Evolutionary conservation across 1,140 invertebrate genomes (phyloP).

Genomic region (Saccostrea glomerata): DNA sequence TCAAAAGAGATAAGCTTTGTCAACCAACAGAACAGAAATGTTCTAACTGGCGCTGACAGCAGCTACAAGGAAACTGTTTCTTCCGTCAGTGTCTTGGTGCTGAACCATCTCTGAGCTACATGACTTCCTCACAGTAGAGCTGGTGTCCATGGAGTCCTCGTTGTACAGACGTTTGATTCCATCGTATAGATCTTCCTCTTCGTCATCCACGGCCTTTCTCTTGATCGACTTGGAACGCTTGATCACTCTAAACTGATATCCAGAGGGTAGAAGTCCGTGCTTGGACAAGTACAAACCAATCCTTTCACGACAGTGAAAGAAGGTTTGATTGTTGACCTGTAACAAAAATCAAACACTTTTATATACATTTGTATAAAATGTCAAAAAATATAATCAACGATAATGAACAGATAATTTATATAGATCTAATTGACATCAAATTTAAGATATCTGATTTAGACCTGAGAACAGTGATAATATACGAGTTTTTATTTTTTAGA

Average conservation of each 20-base stretch:
- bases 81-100: constrained; percentile 67
- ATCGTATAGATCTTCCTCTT: constrained; percentile 76
- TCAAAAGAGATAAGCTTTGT: constrained; percentile 12
- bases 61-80: constrained; percentile 45
- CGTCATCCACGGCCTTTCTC: constrained; percentile 67
- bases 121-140: constrained; percentile 59
- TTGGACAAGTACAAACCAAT: constrained; percentile 66
- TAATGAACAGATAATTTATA: too few relatives aligned
- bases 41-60: constrained; percentile 57
- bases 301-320: constrained; percentile 75
- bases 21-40: constrained; percentile 1
- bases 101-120: constrained; percentile 65
- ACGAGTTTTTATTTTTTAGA: too few relatives aligned
- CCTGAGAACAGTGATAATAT: too few relatives aligned
- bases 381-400: too few relatives aligned
- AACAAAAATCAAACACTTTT: background rate
- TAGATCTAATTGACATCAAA: too few relatives aligned
- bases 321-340: constrained; percentile 71
- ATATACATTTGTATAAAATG: too few relatives aligned
- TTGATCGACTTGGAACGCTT: constrained; percentile 67
- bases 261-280: constrained; percentile 57
- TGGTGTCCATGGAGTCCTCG: constrained; percentile 65
- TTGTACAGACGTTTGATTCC: constrained; percentile 77
- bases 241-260: constrained; percentile 57
- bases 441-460: too few relatives aligned